Evolutionary conservation across 2,888 invertebrate genomes (phyloP), one percentile per base, ranked within the genome.

Genomic region (Pheosia gnoma): DNA sequence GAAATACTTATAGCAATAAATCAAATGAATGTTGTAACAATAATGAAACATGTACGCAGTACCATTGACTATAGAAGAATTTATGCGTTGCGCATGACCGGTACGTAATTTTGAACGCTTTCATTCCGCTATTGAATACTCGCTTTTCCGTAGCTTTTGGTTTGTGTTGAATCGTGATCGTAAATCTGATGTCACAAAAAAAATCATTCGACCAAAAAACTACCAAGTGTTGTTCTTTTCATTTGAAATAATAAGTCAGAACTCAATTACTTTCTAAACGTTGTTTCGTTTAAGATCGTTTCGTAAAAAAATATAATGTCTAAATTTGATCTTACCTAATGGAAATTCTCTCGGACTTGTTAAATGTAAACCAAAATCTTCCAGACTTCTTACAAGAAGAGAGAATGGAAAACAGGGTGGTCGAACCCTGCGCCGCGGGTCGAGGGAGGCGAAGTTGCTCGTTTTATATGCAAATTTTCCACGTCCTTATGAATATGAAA

Each of bases 401-500:
- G 78, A 82, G 85, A 87, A 87, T 85, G 81, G 86, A 86, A 88
- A 87, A 86, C 87, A 86, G 83, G 86, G 86, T 84, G 80, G 84
- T 86, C 84, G 83, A 87, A 80, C 82, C 81, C 25, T 77, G 78
- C 81, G 77, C 66, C 80, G 79, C 77, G 78, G 77, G 75, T 74
- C 70, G 78, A 77, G 84, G 79, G 82, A 78, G 81, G 84, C 84
- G 83, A 86, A 86, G 87, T 87, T 88, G 89, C 91, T 92, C 92
- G 93, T 93, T 93, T 93, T 93, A 90, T 92, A 93, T 93, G 93
- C 88, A 91, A 93, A 93, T 93, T 86, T 83, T 79, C 84, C 82
- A 88, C 90, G 89, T 90, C 88, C 91, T 93, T 93, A 93, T 93
- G 93, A 93, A 93, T 93, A 93, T 93, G 93, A 93, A 93, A 93